A percentile compares a stretch with the other conserved stretches of the same genome.
These are phyloP conservation scores for Anas platyrhynchos DNA, from an alignment of 2,113 vertebrate genomes.

Conservation along the genomic window DNA sequence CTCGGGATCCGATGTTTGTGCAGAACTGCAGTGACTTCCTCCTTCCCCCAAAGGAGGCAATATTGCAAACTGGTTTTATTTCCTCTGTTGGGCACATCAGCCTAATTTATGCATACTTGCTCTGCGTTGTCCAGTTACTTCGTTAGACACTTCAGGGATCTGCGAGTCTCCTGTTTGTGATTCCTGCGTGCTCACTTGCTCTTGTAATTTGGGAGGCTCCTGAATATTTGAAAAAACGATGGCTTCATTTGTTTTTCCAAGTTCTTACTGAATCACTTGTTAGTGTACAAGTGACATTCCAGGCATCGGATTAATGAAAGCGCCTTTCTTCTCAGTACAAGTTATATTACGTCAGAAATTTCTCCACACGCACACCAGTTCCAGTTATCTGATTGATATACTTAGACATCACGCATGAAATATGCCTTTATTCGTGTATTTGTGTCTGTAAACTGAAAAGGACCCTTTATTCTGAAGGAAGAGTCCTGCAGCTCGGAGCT, in stretches of 20 bases:
- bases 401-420: slow-evolving; percentile 67
- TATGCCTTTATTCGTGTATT: slow-evolving; percentile 56
- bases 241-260: slow-evolving; percentile 33
- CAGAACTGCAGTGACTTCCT: not conserved
- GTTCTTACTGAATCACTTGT: slow-evolving; percentile 24
- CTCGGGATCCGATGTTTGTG: not conserved
- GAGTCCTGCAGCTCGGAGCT: slow-evolving; percentile 1
- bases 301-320: slow-evolving; percentile 6
- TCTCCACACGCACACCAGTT: slow-evolving; percentile 54
- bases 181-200: not conserved
- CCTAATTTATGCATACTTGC: not conserved
- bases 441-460: slow-evolving; percentile 61
- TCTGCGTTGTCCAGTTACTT: not conserved
- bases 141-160: not conserved
- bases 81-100: not conserved
- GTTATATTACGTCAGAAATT: slow-evolving; percentile 47
- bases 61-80: not conserved
- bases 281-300: slow-evolving; percentile 41
- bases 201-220: slow-evolving; percentile 17
- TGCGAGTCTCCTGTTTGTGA: not conserved
- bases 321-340: slow-evolving; percentile 37
- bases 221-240: not conserved
- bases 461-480: slow-evolving; percentile 59
- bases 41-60: not conserved
- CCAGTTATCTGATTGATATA: slow-evolving; percentile 68